Base-by-base conservation (phyloP, 2,797 vertebrate species). In the Clarias fuscus region DNA sequence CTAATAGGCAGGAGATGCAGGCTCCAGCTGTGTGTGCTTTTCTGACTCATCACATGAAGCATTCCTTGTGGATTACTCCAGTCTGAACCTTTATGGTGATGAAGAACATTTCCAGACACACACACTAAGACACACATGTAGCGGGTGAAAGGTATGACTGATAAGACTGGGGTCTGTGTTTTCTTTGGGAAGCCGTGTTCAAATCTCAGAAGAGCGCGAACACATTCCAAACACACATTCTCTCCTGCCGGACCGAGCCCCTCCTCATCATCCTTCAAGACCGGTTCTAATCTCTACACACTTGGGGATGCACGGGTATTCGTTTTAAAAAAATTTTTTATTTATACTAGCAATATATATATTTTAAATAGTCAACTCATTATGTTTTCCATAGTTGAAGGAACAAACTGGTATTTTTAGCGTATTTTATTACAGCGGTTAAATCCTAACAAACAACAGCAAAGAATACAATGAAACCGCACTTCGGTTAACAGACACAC, bases 91-190 rank as follows among this genome's bases (percentile, higher is more conserved):
- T 86, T 73, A 86, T 80, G 68, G 68, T 82, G 78, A 86, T 72
- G 85, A 82, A 82, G 78, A 86, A 64, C 59, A 73, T 82, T 82
- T 82, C 67, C 85, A 86, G 68, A 82, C 85, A 72, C 84, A 80
- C 64, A 84, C 83, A 76, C 72, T 40, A 40, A 68, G 24, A 72
- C 68, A 58, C 70, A 64, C 71, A 76, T 48, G 33, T 71, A 33
- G 64, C 4, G 43, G 43, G 65, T 33, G 56, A 81, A 81, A 85
- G 76, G 48, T 85, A 80, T 85, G 77, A 85, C 77, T 61, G 65
- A 85, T 70, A 71, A 62, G 77, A 24, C 37, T 53, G 58, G 27
- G 18, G 68, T 17, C 58, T 71, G 67, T 86, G 85, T 81, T 81
- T 78, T 86, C 40, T 1, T 86, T 73, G 37, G 40, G 58, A 81